A percentile compares a stretch with the other conserved stretches of the same genome.
Conservation (phyloP, 2,888 invertebrate genomes). For the Oscheius sp. region DNA sequence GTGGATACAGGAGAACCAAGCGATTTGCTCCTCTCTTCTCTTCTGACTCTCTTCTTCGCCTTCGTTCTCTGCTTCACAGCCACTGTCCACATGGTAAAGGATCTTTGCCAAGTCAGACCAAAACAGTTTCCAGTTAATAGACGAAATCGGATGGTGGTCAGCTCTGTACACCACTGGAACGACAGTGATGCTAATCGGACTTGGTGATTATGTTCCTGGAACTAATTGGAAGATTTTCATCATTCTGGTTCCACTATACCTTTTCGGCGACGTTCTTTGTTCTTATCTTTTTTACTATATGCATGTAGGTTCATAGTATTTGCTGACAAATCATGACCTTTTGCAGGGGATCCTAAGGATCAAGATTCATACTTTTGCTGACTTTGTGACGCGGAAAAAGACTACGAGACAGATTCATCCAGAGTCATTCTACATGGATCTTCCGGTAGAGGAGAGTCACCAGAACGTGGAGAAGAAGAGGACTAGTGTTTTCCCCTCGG, state of each 20-base stretch:
- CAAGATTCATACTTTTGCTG: conserved; percentile 23
- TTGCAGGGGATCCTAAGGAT: conserved; percentile 30
- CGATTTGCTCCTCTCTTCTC: conserved; percentile 16
- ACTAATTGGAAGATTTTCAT: conserved; percentile 30
- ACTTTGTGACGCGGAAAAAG: conserved; percentile 22
- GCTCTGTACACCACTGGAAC: conserved; percentile 27
- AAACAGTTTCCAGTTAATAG: conserved; percentile 28
- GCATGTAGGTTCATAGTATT: conserved; percentile 25
- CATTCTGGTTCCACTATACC: conserved; percentile 26
- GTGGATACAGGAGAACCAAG: conserved; percentile 23
- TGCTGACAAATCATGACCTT: background rate
- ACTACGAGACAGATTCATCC: conserved; percentile 15
- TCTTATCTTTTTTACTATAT: conserved; percentile 37
- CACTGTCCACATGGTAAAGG: conserved; percentile 18
- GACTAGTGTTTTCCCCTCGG: conserved; percentile 15
- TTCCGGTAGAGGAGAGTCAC: background rate
- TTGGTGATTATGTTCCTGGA: conserved; percentile 31
- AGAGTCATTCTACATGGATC: background rate
- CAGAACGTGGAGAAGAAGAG: background rate
- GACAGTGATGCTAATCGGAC: conserved; percentile 27
- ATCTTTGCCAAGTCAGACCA: too few species aligned
- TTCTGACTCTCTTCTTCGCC: conserved; percentile 26
- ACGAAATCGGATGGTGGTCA: conserved; percentile 25
- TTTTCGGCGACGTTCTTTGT: conserved; percentile 34
- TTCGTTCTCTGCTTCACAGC: conserved; percentile 25